Percentiles rank a stretch among this genome's conserved stretches.
Conservation (phyloP, 2,888 invertebrate species). For the Cheiracanthium punctorium region DNA sequence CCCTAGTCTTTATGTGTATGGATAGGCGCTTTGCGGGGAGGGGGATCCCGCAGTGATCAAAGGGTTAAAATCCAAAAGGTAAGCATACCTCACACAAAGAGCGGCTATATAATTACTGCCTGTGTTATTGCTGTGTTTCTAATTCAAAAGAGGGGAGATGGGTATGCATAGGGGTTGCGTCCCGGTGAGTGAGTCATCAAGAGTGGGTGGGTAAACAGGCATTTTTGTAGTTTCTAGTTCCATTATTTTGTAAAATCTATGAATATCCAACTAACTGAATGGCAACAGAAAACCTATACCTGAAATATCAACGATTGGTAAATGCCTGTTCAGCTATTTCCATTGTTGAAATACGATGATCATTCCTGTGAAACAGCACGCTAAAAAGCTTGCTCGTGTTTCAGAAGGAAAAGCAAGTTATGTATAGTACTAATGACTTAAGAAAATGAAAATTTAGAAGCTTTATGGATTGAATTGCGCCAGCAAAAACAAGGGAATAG, state of each 20-base stretch:
- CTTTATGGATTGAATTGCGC: no score
- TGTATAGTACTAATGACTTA: no score
- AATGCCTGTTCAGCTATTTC: no score
- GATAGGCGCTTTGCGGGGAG: background rate
- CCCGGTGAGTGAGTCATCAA: background rate
- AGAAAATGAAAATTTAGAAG: no score
- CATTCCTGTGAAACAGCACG: no score
- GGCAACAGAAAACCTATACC: background rate
- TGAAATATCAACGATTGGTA: no score
- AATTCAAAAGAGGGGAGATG: background rate
- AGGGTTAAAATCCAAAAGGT: slow-evolving; percentile 4
- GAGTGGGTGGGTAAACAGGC: background rate
- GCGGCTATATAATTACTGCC: background rate
- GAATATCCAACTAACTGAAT: background rate
- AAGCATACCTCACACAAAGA: background rate
- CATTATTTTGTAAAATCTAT: background rate
- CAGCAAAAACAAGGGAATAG: no score
- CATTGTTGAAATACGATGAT: no score
- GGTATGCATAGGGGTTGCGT: background rate
- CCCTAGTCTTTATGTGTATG: background rate
- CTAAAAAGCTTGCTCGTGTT: no score
- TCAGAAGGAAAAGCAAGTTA: no score
- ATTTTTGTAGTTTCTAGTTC: background rate
- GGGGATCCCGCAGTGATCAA: slow-evolving; percentile 1
- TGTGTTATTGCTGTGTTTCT: background rate